A percentile compares a stretch with the other conserved stretches of the same genome.
phyloP scores from a whole-genome alignment of 2,113 vertebrate genomes.

The Psittacula cyanocephala region DNA sequence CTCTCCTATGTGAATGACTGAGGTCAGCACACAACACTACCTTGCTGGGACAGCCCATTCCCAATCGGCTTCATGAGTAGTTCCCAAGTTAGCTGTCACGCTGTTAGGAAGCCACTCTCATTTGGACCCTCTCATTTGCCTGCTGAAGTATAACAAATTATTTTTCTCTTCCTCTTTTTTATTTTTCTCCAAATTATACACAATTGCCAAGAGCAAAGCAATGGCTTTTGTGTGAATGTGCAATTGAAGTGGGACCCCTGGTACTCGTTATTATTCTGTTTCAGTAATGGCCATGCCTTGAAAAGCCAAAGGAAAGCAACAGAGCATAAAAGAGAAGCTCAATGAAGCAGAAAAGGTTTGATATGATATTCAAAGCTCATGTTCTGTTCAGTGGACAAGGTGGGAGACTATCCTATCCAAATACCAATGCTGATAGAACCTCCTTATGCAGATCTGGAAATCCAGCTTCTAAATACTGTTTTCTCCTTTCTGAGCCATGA shows the following conservation, averaged over 20 bases:
- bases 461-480: not conserved
- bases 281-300: not conserved
- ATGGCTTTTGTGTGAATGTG: not conserved
- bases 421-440: not conserved
- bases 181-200: not conserved
- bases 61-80: not conserved
- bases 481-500: not conserved
- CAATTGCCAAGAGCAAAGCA: not conserved
- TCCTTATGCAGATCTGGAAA: not conserved
- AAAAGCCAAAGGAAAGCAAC: conserved; percentile 24
- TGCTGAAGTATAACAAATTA: not conserved
- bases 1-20: not conserved
- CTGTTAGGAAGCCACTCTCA: not conserved
- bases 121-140: not conserved
- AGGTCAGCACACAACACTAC: not conserved
- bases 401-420: not conserved
- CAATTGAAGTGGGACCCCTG: not conserved
- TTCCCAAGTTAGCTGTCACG: not conserved
- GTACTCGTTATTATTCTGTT: not conserved
- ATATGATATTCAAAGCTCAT: not conserved
- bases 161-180: not conserved
- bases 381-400: not conserved
- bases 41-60: not conserved
- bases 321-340: conserved; percentile 36
- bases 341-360: not conserved